Base-by-base conservation (phyloP, 2,888 invertebrate genomes). In the Parochlus steinenii region DNA sequence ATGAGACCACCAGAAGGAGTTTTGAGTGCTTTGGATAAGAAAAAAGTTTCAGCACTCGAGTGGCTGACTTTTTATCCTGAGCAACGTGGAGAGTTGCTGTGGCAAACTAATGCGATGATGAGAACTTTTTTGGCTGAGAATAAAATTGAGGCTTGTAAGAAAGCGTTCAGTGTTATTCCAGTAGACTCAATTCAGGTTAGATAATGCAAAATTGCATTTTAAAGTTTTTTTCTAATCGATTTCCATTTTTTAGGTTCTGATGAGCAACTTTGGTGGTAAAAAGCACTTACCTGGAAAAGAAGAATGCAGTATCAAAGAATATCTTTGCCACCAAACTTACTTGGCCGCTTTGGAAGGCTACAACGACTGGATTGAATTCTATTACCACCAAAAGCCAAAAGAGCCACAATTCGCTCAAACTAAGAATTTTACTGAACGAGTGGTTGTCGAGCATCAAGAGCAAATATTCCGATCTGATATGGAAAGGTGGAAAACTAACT, bases 71-170 rank as follows among this genome's bases (percentile, higher is more conserved):
- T 86, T 47, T 74, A 86, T 48, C 67, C 71, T 10, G 64, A 71
- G 31, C 89, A 90, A 55, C 59, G 77, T 26, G 68, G 73, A 24
- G 90, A 90, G 57, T 77, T 83, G 7, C 52, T 93, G 15, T 74
- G 75, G 66, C 77, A 92, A 51, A 74, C 82, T n/a, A 92, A 92
- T 64, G 75, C 83, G 11, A 68, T 93, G 52, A 78, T 90, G 48
- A 72, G 89, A 40, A 72, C 71, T 38, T 92, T 90, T 54, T 63
- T 93, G 40, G 79, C 76, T 3, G 67, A 78, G 46, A 71, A 74
- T 18, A 92, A 89, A 55, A 62, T 82, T 33, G 79, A 81, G 50
- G 86, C 86, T 39, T 85, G 89, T 15, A 68, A 79, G 31, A 63
- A 72, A 40, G 76, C 82, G 33, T 74, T 83, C 45, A 63, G 67